Base-by-base conservation (phyloP, 1,140 invertebrate genomes). In the Drosophila pandora region DNA sequence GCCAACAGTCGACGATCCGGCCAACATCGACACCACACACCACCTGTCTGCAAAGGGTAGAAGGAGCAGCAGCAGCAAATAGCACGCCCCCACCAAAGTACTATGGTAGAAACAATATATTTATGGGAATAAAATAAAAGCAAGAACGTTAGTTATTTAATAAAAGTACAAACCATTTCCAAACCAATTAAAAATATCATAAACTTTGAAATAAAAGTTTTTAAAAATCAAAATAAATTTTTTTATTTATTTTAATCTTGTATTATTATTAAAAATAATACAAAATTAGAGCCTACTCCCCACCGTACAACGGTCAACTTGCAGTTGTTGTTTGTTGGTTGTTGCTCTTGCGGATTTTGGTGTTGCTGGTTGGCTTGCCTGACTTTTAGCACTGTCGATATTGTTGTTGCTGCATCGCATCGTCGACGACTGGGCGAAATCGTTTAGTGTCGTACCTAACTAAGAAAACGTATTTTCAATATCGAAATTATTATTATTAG, bases 401-500 rank as follows among this genome's bases (percentile, higher is more conserved):
- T 23, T 47, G 43, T 47, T 47, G 43, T 47, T 47, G 69, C 49
- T 34, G 43, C 56, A 62, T 55, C 59, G 56, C 48, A 61, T 54
- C 55, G 59, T 47, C 58, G 60, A 53, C 60, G 70, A 78, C 87
- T 81, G 85, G 85, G 85, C 85, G 78, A 89, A 88, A 88, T 88
- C 84, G 83, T 89, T 88, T 89, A 88, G 83, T 81, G 80, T 90
- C 85, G 71, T 87, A 88, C 83, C 82, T 87, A 87, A 87, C 82
- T 87, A 89, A 89, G 80, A 85, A 90, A 90, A 81, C 78, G 78
- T 90, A 90, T 90, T 82, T 90, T 90, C 85, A 90, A 85, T 90
- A 90, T 90, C 78, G 78, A 90, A 90, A 90, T 90, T 90, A 90
- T 90, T 90, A 90, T 90, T 90, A 90, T 90, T 90, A 90, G 85